Percentiles rank a stretch among this genome's conserved stretches.
Conservation (phyloP, 2,113 vertebrate genomes). For the Mobula hypostoma region DNA sequence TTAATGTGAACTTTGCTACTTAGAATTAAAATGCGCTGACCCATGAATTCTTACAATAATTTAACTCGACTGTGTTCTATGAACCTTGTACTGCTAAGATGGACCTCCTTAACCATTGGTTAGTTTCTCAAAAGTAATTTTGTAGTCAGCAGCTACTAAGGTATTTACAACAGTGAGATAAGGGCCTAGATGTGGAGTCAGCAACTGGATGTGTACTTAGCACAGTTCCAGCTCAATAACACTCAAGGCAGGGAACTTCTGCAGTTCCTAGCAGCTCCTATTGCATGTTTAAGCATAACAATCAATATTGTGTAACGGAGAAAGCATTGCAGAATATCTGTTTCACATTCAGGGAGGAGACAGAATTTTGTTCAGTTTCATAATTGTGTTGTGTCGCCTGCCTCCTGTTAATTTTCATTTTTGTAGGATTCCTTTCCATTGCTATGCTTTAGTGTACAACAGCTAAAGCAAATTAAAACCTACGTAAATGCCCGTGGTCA, state of each 20-base stretch:
- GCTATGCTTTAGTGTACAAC: not conserved
- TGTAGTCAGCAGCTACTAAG: conserved; percentile 26
- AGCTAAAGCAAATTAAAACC: not conserved
- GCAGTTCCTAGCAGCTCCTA: not conserved
- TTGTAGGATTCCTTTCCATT: not conserved
- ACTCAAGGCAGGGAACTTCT: not conserved
- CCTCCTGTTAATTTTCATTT: not conserved
- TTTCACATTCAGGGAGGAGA: not conserved
- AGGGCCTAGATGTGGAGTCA: conserved; percentile 32
- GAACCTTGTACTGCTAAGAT: conserved; percentile 22
- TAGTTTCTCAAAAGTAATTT: conserved; percentile 24
- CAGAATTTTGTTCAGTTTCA: not conserved
- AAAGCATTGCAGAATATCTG: not conserved
- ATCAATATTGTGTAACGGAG: not conserved
- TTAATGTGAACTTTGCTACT: conserved; percentile 1
- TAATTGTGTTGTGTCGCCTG: not conserved
- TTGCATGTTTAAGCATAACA: not conserved
- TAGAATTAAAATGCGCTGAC: conserved; percentile 17
- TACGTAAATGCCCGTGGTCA: not conserved
- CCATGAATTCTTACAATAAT: conserved; percentile 10
- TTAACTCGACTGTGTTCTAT: not conserved
- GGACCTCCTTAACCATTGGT: not conserved
- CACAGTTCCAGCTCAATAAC: conserved; percentile 31
- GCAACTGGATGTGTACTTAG: conserved; percentile 31
- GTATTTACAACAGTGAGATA: conserved; percentile 36